These are phyloP conservation scores for Eristalinus sepulchralis DNA, from an alignment of 2,888 invertebrate species.

Conservation along the genomic window DNA sequence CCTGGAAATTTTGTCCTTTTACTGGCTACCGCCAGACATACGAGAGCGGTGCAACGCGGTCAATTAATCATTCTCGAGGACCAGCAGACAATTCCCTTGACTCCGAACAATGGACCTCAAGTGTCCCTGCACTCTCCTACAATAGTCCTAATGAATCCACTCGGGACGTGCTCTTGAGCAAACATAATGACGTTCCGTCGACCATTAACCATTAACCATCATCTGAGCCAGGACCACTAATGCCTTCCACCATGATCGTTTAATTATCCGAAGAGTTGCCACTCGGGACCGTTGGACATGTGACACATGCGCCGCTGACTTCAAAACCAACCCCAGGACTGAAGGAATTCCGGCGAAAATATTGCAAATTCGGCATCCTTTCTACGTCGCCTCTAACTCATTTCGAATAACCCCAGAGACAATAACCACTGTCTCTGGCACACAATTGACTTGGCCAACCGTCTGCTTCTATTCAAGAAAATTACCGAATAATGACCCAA, in stretches of 20 bases:
- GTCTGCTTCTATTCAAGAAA: constrained; percentile 42
- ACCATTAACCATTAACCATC: constrained; percentile 37
- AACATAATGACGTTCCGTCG: constrained; percentile 42
- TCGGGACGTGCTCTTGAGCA: constrained; percentile 40
- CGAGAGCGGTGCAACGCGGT: background rate
- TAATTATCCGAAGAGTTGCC: constrained; percentile 17
- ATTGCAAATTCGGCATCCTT: constrained; percentile 3
- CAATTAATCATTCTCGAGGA: constrained; percentile 58
- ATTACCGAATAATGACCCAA: constrained; percentile 61
- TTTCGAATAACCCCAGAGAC: constrained; percentile 46
- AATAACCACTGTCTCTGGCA: constrained; percentile 16
- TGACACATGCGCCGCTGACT: background rate
- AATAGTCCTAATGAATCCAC: constrained; percentile 64
- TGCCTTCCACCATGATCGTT: background rate
- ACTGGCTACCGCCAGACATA: constrained; percentile 21
- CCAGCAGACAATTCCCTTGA: background rate
- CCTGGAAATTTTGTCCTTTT: constrained; percentile 34
- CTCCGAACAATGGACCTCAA: constrained; percentile 38
- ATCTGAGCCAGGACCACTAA: constrained; percentile 3
- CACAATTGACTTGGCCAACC: constrained; percentile 23
- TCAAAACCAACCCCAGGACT: background rate
- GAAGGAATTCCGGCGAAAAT: background rate
- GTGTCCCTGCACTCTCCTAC: constrained; percentile 55
- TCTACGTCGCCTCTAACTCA: constrained; percentile 9
- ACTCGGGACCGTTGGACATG: background rate